Base-by-base conservation (phyloP, 2,797 vertebrate genomes). In the Aulostomus chinensis region DNA sequence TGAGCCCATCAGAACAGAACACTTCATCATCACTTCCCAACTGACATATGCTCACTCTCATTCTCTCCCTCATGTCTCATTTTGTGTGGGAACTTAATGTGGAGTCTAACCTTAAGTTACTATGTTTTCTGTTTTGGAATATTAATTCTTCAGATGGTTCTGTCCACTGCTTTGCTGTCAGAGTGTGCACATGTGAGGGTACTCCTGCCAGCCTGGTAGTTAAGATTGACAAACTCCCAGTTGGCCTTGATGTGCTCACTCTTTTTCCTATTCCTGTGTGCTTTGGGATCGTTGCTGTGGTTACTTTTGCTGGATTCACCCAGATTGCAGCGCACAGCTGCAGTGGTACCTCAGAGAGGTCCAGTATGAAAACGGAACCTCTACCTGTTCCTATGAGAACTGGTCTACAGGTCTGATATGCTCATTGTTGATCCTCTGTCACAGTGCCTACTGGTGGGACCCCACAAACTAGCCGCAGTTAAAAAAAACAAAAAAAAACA, bases 241-340 rank as follows among this genome's bases (percentile, higher is more conserved):
- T 53, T 63, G 76, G 50, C 79, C 21, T 66, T 10, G 11, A 22
- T 77, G 59, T 79, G 71, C 47, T 81, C 74, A 71, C 61, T 58
- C 36, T 37, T 61, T 13, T 61, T 63, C 41, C 50, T 65, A 50
- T 37, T 47, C 58, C 65, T 61, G 0, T 58, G 77, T 69, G 78
- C 48, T 38, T 73, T 72, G 81, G 69, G 76, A 66, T 56, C 16
- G 1, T 81, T 49, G 12, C 79, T 76, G 73, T 86, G 76, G 82
- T 85, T 83, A 89, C 81, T 76, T 61, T 60, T 70, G 68, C 51
- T 69, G 42, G 61, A 71, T 69, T 81, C 65, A 76, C 58, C 50
- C 46, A 74, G 62, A 81, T 54, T 62, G 52, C 45, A 45, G 46
- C 50, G 38, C 47, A n/a, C n/a, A 31, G 48, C 40, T 58, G 18